A percentile compares a stretch with the other conserved stretches of the same genome.
phyloP scores from a whole-genome alignment of 2,797 vertebrate species.

The Argentina silus region DNA sequence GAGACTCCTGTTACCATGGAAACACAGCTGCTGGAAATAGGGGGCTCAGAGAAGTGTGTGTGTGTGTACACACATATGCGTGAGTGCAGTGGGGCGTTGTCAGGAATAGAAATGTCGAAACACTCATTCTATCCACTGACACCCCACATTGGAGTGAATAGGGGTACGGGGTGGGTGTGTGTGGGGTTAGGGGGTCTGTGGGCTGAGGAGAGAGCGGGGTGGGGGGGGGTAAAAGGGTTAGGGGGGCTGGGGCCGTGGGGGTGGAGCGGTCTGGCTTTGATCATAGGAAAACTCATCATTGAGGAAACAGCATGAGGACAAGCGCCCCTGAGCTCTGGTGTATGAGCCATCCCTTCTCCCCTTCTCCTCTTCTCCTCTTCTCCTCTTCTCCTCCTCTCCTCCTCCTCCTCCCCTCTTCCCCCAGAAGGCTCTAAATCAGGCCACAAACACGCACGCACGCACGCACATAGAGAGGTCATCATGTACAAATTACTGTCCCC shows the following conservation, averaged over 20 bases:
- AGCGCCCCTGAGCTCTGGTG: slow-evolving; percentile 17
- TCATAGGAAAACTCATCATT: slow-evolving; percentile 47
- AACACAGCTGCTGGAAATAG: slow-evolving; percentile 61
- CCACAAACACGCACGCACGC: neutral
- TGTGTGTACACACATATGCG: neutral
- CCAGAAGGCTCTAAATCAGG: neutral
- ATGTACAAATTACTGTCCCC: neutral
- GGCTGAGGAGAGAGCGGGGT: neutral
- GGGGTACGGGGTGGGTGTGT: slow-evolving; percentile 7
- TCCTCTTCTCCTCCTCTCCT: neutral
- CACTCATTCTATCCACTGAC: slow-evolving; percentile 22
- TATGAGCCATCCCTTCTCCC: neutral
- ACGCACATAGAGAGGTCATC: neutral
- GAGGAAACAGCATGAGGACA: slow-evolving; percentile 34
- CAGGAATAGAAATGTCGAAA: slow-evolving; percentile 43
- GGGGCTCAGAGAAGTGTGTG: neutral
- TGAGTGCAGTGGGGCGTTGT: neutral
- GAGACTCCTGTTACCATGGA: slow-evolving; percentile 60
- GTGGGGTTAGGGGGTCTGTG: neutral
- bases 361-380: neutral
- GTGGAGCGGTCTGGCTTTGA: slow-evolving; percentile 42
- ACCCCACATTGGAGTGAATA: slow-evolving; percentile 23
- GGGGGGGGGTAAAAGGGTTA: neutral
- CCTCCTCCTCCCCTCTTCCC: neutral
- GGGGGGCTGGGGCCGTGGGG: neutral